Percentiles rank a stretch among this genome's conserved stretches.
phyloP scores from a whole-genome alignment of 1,140 invertebrate genomes.

The Habropoda laboriosa region DNA sequence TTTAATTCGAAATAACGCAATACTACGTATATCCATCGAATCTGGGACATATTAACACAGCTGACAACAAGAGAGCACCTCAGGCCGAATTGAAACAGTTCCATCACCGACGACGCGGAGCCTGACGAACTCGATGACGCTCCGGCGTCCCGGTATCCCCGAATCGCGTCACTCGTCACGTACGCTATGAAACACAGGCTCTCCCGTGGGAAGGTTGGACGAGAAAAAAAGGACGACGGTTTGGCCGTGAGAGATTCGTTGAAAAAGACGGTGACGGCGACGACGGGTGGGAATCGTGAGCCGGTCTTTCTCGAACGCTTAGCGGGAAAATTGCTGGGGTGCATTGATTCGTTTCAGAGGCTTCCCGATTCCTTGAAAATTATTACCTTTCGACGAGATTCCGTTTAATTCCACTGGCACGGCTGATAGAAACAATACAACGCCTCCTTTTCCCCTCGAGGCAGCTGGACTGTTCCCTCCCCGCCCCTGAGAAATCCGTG shows the following conservation, averaged over 20 bases:
- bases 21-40: too few relatives aligned
- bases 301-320: slow-evolving; percentile 17
- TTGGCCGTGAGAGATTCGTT: not conserved
- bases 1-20: too few relatives aligned
- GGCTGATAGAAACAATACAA: slow-evolving; percentile 21
- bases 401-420: slow-evolving; percentile 23
- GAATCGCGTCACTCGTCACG: slow-evolving; percentile 39
- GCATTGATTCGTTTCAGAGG: slow-evolving; percentile 28
- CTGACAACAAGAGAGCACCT: too few relatives aligned
- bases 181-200: slow-evolving; percentile 24
- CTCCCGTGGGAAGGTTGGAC: too few relatives aligned
- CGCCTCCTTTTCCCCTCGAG: not conserved
- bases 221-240: not conserved
- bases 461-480: not conserved
- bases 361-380: slow-evolving; percentile 30
- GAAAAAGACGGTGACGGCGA: not conserved
- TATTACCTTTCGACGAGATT: slow-evolving; percentile 57
- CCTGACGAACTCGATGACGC: slow-evolving; percentile 1
- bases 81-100: not conserved
- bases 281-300: not conserved
- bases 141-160: not conserved
- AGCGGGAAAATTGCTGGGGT: slow-evolving; percentile 46
- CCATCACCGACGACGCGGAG: not conserved
- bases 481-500: slow-evolving; percentile 8
- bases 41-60: too few relatives aligned